Percentiles rank a stretch among this genome's conserved stretches.
phyloP scores from a whole-genome alignment of 2,888 invertebrate species.

The Apamea sordens region DNA sequence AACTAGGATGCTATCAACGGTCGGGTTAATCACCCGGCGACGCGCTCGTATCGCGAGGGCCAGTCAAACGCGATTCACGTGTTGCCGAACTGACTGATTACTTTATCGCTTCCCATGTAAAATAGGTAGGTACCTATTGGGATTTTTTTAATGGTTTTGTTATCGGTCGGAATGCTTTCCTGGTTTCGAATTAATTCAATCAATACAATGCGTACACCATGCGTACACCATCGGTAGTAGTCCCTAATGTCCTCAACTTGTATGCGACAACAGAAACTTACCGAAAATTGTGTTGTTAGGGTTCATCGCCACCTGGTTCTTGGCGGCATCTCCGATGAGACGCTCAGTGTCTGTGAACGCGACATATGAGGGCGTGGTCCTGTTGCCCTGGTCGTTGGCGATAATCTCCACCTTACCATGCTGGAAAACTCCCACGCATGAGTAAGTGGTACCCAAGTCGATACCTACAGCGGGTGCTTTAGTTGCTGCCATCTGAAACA shows the following conservation, averaged over 20 bases:
- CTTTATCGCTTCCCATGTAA: conserved; percentile 35
- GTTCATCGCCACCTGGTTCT: conserved; percentile 96
- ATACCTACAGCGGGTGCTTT: conserved; percentile 98
- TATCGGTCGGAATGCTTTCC: conserved; percentile 5
- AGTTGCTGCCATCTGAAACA: conserved; percentile 87
- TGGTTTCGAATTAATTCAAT: not conserved
- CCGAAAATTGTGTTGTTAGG: conserved; percentile 96
- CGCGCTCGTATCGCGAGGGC: not conserved
- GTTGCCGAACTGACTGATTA: conserved; percentile 7
- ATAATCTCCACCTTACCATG: conserved; percentile 97
- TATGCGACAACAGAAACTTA: conserved; percentile 79
- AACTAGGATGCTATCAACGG: conserved; percentile 30
- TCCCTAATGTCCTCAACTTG: not conserved
- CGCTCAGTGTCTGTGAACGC: conserved; percentile 96
- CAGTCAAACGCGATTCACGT: conserved; percentile 29
- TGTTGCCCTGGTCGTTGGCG: conserved; percentile 97
- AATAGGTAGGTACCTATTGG: conserved; percentile 3
- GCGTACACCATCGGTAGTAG: not conserved
- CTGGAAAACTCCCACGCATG: conserved; percentile 98
- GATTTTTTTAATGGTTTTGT: not conserved
- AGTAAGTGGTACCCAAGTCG: conserved; percentile 98
- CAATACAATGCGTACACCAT: not conserved
- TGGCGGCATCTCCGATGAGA: conserved; percentile 95
- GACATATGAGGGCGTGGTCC: conserved; percentile 96
- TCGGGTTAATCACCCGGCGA: conserved; percentile 12